Percentiles rank a stretch among this genome's conserved stretches.
Evolutionary conservation across 2,113 vertebrate species (phyloP).

Genomic region (Lipophrys pholis): DNA sequence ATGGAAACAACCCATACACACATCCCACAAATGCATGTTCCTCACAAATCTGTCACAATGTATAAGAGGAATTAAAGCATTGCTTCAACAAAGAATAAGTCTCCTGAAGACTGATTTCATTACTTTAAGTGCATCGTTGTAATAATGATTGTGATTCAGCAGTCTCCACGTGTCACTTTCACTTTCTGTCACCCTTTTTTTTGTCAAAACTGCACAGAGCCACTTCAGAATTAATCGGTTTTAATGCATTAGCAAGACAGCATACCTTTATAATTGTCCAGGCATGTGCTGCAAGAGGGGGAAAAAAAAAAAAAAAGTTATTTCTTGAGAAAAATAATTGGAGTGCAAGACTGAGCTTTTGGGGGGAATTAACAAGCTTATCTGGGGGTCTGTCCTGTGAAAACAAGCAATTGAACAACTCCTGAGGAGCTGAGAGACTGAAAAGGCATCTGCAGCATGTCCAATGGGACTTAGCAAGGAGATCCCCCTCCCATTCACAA

Average conservation of each 20-base stretch:
- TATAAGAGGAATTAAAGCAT: too few relatives aligned
- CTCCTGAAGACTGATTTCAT: too few relatives aligned
- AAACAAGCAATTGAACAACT: conserved; percentile 68
- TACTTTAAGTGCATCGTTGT: too few relatives aligned
- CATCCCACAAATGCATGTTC: too few relatives aligned
- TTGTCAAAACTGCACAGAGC: too few relatives aligned
- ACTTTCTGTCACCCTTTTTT: too few relatives aligned
- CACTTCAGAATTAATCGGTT: too few relatives aligned
- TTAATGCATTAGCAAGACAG: conserved; percentile 6
- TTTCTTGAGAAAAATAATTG: conserved; percentile 20
- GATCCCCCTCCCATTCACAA: conserved; percentile 55
- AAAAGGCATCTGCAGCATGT: conserved; percentile 61
- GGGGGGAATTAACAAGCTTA: conserved; percentile 72
- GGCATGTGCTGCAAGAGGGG: conserved; percentile 16
- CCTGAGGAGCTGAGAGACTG: conserved; percentile 49
- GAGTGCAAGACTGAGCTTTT: conserved; percentile 53
- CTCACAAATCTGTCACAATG: too few relatives aligned
- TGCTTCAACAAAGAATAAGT: too few relatives aligned
- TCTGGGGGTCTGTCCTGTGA: conserved; percentile 55
- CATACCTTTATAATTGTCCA: conserved; percentile 48
- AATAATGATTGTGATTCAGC: too few relatives aligned
- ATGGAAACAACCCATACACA: too few relatives aligned
- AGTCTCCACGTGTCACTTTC: too few relatives aligned
- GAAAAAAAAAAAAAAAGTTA: conserved; percentile 47
- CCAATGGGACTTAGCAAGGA: conserved; percentile 55